These are phyloP conservation scores for Antitype chi DNA, from an alignment of 2,888 invertebrate genomes.

Conservation along the genomic window DNA sequence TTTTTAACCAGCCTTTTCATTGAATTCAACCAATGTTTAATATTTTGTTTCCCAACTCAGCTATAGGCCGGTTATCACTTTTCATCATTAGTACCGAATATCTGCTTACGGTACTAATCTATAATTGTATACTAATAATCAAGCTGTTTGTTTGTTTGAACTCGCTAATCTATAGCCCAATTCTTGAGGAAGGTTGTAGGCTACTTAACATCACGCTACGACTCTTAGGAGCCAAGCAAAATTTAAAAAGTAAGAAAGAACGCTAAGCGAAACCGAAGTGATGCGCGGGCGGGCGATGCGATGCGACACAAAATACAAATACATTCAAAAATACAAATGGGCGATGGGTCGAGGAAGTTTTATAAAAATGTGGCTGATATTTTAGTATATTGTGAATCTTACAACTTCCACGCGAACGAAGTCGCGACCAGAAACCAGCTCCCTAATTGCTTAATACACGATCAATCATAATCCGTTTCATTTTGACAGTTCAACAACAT, in stretches of 20 bases:
- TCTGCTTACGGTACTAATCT: background rate
- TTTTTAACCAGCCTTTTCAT: background rate
- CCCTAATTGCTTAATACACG: no score
- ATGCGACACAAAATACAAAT: no score
- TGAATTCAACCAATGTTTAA: background rate
- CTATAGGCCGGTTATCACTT: background rate
- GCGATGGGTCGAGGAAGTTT: no score
- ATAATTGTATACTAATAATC: background rate
- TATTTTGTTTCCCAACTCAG: background rate
- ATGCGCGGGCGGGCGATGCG: background rate
- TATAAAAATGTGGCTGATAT: no score
- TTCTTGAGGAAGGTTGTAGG: background rate
- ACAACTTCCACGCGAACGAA: background rate
- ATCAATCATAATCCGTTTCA: no score
- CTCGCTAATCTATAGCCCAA: background rate
- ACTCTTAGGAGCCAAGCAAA: background rate
- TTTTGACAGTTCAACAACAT: no score
- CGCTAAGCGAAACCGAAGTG: no score
- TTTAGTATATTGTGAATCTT: no score
- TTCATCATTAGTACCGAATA: background rate
- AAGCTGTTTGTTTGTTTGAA: background rate
- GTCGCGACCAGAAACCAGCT: background rate
- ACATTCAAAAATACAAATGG: no score
- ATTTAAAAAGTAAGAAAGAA: background rate
- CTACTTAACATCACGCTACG: background rate